Base-by-base conservation (phyloP, 2,113 vertebrate species). In the Syrrhaptes paradoxus region DNA sequence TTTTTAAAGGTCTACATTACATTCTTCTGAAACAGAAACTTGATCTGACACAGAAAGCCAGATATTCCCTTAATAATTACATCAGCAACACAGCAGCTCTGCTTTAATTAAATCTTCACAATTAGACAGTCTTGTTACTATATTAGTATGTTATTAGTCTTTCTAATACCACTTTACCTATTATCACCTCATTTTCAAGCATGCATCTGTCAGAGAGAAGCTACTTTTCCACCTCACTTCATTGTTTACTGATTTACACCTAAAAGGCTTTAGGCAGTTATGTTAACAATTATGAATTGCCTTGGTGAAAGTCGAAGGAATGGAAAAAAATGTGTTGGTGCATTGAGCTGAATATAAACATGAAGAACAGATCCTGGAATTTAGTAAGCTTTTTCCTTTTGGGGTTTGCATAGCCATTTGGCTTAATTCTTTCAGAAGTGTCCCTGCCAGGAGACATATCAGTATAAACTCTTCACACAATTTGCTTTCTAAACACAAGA, bases 131-230 rank as follows among this genome's bases (percentile, higher is more conserved):
- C 96, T 94, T 91, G 93, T 97, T 97, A 96, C 96, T 95, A 41
- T 41, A 13, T 41, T 41, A 41, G 78, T 62, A 71, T 95, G 93
- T 92, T 97, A 96, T 97, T 97, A 97, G 95, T 93, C 86, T 97
- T 82, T 92, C 94, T 95, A 96, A 95, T 88, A 84, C 85, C 57
- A 17, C 83, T 95, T 93, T 83, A 81, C 54, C 61, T 88, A 83
- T 97, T 96, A 92, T 95, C 97, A 93, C 97, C 97, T 98, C 93
- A 85, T 97, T 97, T 97, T 93, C 96, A 86, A 95, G 93, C 73
- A 68, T 4, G 8, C 83, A 71, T 93, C 97, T 97, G 97, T 87
- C 92, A 87, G 85, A 89, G 79, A 66, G 28, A 77, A 97, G 94
- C 86, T 71, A 76, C 87, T 91, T 94, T 87, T 89, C 89, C 51